Evolutionary conservation across 2,888 invertebrate genomes (phyloP).

Genomic region (Orthosia gothica): DNA sequence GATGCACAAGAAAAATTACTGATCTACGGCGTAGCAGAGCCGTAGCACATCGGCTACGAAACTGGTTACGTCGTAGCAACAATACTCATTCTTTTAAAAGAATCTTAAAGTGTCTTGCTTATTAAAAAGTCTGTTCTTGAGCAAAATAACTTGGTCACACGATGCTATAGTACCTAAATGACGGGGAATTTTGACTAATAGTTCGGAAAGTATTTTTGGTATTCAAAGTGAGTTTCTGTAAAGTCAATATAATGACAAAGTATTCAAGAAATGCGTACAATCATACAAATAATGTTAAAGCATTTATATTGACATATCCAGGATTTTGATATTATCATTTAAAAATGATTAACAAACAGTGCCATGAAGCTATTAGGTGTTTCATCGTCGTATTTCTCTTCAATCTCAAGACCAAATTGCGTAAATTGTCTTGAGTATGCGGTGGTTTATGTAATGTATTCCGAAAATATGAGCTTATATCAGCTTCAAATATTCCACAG

Average conservation of each 20-base stretch:
- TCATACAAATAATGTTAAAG: not conserved
- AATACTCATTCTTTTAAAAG: not conserved
- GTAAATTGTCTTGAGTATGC: not conserved
- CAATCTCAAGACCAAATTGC: not conserved
- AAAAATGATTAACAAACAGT: not conserved
- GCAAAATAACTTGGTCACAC: not conserved
- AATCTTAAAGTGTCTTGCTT: not conserved
- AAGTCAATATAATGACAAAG: slow-evolving; percentile 25
- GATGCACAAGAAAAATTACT: not conserved
- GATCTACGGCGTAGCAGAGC: slow-evolving; percentile 19
- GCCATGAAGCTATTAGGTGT: not conserved
- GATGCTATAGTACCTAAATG: not conserved
- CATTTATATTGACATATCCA: slow-evolving; percentile 15
- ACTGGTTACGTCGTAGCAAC: slow-evolving; percentile 25
- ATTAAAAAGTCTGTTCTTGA: not conserved
- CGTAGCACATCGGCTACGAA: slow-evolving; percentile 9
- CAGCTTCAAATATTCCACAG: slow-evolving; percentile 25
- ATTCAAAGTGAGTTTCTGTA: slow-evolving; percentile 17
- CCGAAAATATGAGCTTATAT: slow-evolving; percentile 11
- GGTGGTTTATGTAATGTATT: not conserved
- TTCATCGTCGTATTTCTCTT: not conserved
- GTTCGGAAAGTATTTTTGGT: not conserved
- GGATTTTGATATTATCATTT: not conserved
- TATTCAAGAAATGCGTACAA: not conserved
- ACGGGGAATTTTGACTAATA: slow-evolving; percentile 14